A percentile compares a stretch with the other conserved stretches of the same genome.
These are phyloP conservation scores for Hirudinaria manillensis DNA, from an alignment of 2,888 invertebrate species.

Conservation along the genomic window DNA sequence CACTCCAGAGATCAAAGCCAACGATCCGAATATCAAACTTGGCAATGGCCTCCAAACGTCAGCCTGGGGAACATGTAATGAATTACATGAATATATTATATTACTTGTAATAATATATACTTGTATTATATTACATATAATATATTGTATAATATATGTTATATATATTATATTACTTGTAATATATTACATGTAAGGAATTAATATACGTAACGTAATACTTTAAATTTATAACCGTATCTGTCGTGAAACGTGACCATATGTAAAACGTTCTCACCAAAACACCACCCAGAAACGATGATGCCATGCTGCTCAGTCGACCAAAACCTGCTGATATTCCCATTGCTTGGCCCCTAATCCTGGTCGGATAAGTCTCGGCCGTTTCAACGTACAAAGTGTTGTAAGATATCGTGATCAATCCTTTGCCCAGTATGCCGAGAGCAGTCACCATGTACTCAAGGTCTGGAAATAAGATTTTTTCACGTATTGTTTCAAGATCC, in stretches of 20 bases:
- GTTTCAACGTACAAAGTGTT: slow-evolving; percentile 36
- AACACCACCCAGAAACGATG: slow-evolving; percentile 37
- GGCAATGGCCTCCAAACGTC: slow-evolving; percentile 38
- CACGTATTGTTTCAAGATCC: not conserved
- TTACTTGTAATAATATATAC: not conserved
- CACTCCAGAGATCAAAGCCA: slow-evolving; percentile 36
- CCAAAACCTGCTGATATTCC: slow-evolving; percentile 35
- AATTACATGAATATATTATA: not conserved
- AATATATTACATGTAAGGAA: no score
- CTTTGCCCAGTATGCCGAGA: slow-evolving; percentile 39
- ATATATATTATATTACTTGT: no score
- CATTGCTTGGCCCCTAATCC: slow-evolving; percentile 36
- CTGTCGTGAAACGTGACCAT: no score
- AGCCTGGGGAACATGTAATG: slow-evolving; percentile 22
- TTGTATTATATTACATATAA: not conserved
- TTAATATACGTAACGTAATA: no score
- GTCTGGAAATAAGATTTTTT: slow-evolving; percentile 9
- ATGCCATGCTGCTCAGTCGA: slow-evolving; percentile 37
- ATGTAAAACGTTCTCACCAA: slow-evolving; percentile 33
- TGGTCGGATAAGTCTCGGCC: slow-evolving; percentile 38
- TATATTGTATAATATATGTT: no score
- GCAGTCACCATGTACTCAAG: slow-evolving; percentile 28
- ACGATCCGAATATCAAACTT: slow-evolving; percentile 36
- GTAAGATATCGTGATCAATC: slow-evolving; percentile 35
- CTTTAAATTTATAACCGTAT: no score